Evolutionary conservation across 1,140 invertebrate genomes (phyloP).

Genomic region (Rhagoletis pomonella): DNA sequence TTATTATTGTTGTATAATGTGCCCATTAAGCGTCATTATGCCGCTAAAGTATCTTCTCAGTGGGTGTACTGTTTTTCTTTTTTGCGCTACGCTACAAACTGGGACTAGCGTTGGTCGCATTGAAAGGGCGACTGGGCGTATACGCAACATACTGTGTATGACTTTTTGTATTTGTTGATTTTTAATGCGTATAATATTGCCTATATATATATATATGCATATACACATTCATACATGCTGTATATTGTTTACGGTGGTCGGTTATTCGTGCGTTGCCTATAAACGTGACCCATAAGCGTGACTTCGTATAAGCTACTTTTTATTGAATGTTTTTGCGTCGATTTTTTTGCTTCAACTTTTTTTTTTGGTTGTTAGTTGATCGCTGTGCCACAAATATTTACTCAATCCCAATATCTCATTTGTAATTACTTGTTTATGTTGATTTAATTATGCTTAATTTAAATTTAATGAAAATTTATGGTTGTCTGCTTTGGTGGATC

Average conservation of each 20-base stretch:
- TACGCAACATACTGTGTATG: not conserved
- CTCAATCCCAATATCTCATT: not conserved
- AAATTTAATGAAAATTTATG: slow-evolving; percentile 16
- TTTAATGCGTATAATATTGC: not conserved
- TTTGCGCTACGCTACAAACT: not conserved
- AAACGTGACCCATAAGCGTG: not conserved
- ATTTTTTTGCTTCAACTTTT: not conserved
- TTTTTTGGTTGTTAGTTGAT: not conserved
- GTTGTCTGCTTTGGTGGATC: not conserved
- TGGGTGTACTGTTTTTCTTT: not conserved
- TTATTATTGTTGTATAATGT: slow-evolving; percentile 7
- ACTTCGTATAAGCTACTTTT: slow-evolving; percentile 10
- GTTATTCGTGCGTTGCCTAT: not conserved
- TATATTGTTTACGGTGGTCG: not conserved
- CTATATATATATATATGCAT: not conserved
- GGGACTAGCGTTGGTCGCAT: not conserved
- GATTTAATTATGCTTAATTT: slow-evolving; percentile 47
- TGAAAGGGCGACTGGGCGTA: not conserved
- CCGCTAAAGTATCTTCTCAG: not conserved
- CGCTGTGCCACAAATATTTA: not conserved
- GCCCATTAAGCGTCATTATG: slow-evolving; percentile 10
- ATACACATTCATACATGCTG: not conserved
- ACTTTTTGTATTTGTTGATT: slow-evolving; percentile 2
- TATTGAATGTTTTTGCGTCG: not conserved
- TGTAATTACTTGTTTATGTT: slow-evolving; percentile 30